Evolutionary conservation across 2,113 vertebrate genomes (phyloP), one percentile per base, ranked within the genome.

Genomic region (Myanophis thanlyinensis): DNA sequence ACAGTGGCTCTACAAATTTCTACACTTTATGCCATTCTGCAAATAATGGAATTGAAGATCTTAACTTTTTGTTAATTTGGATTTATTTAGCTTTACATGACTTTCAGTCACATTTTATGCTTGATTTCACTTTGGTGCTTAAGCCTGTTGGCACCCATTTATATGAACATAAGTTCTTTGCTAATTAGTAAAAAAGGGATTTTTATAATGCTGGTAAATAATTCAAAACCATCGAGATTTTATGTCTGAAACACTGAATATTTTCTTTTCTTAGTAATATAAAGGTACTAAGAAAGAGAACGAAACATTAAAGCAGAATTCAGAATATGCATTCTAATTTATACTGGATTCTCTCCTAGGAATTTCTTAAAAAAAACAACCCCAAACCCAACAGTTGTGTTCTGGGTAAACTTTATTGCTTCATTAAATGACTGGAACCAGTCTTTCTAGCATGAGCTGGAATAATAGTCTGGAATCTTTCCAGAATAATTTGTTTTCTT

Each of bases 361-460:
- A 73, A 2, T 73, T 73, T 67, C 30, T 11, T 73, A 67, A 62
- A 62, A 3, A 2, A 53, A 22, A 54, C 20, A 52, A n/a, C n/a
- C n/a, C n/a, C n/a, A n/a, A n/a, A n/a, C n/a, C n/a, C n/a, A 18
- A 9, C 90, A 94, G 87, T n/a, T 91, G 35, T 93, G 47, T 51
- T 88, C 47, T 93, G 44, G 48, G 46, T 90, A 13, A 91, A 59
- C 44, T 4, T 73, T 80, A 67, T 40, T 93, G 92, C 85, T 92
- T 27, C 25, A 87, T 67, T 93, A 46, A 56, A 89, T 1, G 85
- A 91, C 88, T 35, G 59, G 95, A 35, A 92, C 46, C 40, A 87
- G 80, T 52, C 94, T 51, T 87, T 48, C 90, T 96, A 94, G 91
- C 94, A 95, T 85, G 93, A 92, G 95, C 47, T 52, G 80, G 92